Evolutionary conservation across 2,113 vertebrate genomes (phyloP).

Genomic region (Sylvietta virens): DNA sequence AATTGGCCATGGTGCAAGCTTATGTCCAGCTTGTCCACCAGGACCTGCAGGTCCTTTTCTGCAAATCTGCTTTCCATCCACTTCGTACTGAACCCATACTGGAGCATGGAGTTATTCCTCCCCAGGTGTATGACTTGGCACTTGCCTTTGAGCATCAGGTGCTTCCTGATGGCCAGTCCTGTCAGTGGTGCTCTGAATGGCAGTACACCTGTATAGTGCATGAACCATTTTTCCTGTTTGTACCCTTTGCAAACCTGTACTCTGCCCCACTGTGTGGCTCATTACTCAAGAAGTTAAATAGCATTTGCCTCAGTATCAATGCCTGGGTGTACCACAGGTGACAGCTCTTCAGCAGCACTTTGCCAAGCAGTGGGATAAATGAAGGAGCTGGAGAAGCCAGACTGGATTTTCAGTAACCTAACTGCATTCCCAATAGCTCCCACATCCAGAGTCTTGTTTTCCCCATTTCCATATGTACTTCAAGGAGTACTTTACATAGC

Average conservation of each 20-base stretch:
- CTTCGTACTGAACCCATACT: background rate
- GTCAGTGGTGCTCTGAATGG: background rate
- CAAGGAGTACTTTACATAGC: background rate
- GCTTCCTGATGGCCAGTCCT: background rate
- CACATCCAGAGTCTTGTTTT: background rate
- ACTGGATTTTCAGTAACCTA: background rate
- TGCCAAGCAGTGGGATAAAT: background rate
- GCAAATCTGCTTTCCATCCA: background rate
- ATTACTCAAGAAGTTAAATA: background rate
- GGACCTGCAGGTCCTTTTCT: background rate
- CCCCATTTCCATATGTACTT: accelerated
- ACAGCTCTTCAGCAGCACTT: background rate
- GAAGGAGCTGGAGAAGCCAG: background rate
- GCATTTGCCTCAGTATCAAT: background rate
- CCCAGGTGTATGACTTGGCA: background rate
- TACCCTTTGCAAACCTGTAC: background rate
- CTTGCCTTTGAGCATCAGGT: background rate
- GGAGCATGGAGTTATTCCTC: background rate
- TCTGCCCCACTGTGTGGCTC: background rate
- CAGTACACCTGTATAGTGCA: accelerated
- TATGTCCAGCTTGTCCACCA: accelerated
- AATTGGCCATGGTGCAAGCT: background rate
- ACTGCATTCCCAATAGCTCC: background rate
- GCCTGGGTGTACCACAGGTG: background rate
- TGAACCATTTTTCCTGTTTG: background rate